Evolutionary conservation across 2,888 invertebrate species (phyloP).

Genomic region (Eledone cirrhosa): DNA sequence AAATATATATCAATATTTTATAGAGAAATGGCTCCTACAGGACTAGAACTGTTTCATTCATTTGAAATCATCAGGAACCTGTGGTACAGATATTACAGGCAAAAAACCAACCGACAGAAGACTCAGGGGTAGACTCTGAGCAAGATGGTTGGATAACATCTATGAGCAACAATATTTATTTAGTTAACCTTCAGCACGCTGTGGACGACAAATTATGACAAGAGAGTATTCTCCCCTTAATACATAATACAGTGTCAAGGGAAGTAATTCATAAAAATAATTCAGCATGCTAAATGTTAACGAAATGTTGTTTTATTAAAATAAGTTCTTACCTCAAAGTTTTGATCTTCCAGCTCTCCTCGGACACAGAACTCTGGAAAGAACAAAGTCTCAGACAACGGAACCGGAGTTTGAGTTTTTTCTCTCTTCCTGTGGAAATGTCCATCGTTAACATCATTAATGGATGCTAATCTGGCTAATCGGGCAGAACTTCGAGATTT

Average conservation of each 20-base stretch:
- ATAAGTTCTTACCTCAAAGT: conserved; percentile 66
- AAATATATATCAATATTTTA: no score
- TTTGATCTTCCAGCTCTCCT: conserved; percentile 72
- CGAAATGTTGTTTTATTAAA: background rate
- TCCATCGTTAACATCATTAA: conserved; percentile 16
- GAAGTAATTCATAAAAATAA: no score
- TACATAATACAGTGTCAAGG: background rate
- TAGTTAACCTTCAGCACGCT: no score
- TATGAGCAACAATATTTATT: no score
- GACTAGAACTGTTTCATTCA: no score
- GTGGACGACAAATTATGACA: background rate
- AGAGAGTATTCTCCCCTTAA: background rate
- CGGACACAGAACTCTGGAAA: conserved; percentile 86
- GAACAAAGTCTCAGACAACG: conserved; percentile 84
- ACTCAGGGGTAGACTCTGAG: no score
- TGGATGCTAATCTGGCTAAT: conserved; percentile 37
- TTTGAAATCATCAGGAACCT: no score
- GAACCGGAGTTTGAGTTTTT: conserved; percentile 74
- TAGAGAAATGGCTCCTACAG: no score
- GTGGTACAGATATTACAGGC: no score
- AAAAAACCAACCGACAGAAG: no score
- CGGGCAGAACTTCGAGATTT: conserved; percentile 47
- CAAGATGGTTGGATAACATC: no score
- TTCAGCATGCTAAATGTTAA: no score
- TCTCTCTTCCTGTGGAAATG: background rate